Evolutionary conservation across 2,888 invertebrate species (phyloP).

Genomic region (Troides helena): DNA sequence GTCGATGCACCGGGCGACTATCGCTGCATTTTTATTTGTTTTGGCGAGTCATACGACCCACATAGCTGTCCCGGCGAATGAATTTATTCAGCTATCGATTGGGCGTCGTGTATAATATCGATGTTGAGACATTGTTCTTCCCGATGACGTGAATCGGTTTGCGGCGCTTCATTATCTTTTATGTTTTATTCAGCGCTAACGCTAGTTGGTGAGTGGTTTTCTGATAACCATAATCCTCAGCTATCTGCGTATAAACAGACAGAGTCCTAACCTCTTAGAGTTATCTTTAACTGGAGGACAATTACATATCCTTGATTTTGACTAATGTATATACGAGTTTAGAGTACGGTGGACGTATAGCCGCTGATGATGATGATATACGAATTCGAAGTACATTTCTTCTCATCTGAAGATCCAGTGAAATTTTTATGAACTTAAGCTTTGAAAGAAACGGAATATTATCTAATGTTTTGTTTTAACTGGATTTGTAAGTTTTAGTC

Average conservation of each 20-base stretch:
- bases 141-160: conserved; percentile 22
- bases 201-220: not conserved
- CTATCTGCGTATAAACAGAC: not conserved
- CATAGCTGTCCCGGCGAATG: conserved; percentile 70
- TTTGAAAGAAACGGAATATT: no score
- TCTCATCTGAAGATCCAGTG: no score
- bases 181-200: conserved; percentile 21
- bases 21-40: conserved; percentile 78
- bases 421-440: no score
- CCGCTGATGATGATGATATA: no score
- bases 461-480: no score
- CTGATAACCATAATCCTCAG: not conserved
- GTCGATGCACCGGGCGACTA: conserved; percentile 75
- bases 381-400: no score
- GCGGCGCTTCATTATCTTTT: conserved; percentile 5
- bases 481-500: no score
- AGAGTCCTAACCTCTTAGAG: no score
- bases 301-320: no score
- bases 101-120: conserved; percentile 70
- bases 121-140: conserved; percentile 45
- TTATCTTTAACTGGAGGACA: no score
- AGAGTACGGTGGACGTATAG: no score
- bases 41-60: conserved; percentile 77
- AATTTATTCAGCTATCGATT: conserved; percentile 79
- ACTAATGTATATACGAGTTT: no score